A percentile compares a stretch with the other conserved stretches of the same genome.
Conservation (phyloP, 2,888 invertebrate species). For the Euproctis similis region DNA sequence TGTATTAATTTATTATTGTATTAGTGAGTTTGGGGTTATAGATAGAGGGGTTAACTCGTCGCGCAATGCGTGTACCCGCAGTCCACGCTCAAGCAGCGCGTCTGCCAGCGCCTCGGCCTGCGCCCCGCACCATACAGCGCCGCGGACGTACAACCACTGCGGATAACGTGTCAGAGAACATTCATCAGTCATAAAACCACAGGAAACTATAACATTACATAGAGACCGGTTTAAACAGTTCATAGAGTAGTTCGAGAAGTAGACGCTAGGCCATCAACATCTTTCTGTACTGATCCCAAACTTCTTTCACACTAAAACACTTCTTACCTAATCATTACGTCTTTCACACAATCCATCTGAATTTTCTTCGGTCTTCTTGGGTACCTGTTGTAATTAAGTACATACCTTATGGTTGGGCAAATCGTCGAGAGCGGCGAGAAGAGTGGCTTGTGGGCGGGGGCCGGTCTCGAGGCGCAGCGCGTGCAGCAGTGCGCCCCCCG, state of each 20-base stretch:
- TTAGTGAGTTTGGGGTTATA: no score
- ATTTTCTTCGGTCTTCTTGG: slow-evolving; percentile 30
- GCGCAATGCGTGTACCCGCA: slow-evolving; percentile 83
- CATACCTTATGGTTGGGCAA: slow-evolving; percentile 20
- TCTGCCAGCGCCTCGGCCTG: slow-evolving; percentile 82
- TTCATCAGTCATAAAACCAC: no score
- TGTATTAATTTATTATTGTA: no score
- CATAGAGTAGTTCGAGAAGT: not conserved
- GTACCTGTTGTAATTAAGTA: slow-evolving; percentile 8
- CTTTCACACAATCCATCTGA: no score
- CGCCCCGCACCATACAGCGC: slow-evolving; percentile 49
- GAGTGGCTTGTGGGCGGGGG: slow-evolving; percentile 20
- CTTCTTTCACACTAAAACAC: no score
- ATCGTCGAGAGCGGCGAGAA: slow-evolving; percentile 22
- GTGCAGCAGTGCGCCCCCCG: slow-evolving; percentile 21
- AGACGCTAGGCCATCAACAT: not conserved
- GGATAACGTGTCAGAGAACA: not conserved
- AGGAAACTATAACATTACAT: no score
- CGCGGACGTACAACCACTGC: slow-evolving; percentile 43
- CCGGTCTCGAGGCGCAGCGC: slow-evolving; percentile 10
- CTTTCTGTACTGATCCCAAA: no score
- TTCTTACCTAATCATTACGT: no score
- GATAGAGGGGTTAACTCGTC: slow-evolving; percentile 78
- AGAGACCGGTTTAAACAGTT: no score
- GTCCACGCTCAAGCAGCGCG: slow-evolving; percentile 82